phyloP scores from a whole-genome alignment of 2,888 invertebrate genomes.

The Eupsilia transversa region DNA sequence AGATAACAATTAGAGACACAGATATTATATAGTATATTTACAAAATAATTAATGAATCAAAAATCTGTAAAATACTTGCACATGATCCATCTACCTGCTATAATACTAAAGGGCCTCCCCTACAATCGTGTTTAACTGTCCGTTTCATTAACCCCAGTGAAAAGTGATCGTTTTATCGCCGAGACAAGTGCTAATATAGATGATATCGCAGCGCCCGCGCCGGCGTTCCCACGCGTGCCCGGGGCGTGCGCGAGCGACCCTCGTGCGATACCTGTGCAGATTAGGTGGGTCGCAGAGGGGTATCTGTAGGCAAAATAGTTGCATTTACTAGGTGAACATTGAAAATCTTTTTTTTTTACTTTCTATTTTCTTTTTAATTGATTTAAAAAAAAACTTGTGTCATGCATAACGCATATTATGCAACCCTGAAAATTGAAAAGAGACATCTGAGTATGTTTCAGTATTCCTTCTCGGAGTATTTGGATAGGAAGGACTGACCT shows the following conservation, averaged over 20 bases:
- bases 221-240: constrained; percentile 78
- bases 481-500: not conserved
- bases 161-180: constrained; percentile 73
- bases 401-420: no score
- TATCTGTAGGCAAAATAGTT: constrained; percentile 29
- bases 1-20: no score
- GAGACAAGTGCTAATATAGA: constrained; percentile 77
- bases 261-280: constrained; percentile 59
- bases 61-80: constrained; percentile 25
- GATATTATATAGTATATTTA: no score
- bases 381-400: no score
- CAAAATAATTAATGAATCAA: not conserved
- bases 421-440: not conserved
- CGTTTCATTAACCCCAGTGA: constrained; percentile 73
- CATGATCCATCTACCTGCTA: constrained; percentile 36
- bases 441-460: not conserved
- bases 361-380: not conserved
- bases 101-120: constrained; percentile 19
- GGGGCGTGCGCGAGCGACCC: constrained; percentile 70
- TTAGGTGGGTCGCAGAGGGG: constrained; percentile 33
- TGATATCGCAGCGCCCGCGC: constrained; percentile 68
- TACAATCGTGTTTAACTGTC: constrained; percentile 61
- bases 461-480: not conserved
- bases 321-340: not conserved
- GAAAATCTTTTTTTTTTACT: not conserved